These are phyloP conservation scores for Caenorhabditis macrosperma DNA, from an alignment of 2,888 invertebrate genomes.

Conservation along the genomic window DNA sequence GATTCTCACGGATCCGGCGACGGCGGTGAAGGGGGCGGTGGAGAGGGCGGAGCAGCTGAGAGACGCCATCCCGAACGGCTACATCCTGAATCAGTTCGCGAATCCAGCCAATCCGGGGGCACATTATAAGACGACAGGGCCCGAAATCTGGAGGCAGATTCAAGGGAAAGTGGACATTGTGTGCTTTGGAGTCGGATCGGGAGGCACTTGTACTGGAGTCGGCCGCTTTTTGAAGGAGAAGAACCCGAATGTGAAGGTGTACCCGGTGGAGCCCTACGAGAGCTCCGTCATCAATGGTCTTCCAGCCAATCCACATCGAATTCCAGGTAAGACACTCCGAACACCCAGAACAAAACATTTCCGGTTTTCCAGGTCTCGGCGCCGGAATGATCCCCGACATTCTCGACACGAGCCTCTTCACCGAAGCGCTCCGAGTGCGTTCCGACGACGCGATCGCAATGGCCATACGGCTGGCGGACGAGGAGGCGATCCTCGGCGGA, in stretches of 20 bases:
- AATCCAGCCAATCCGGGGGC: slow-evolving; percentile 77
- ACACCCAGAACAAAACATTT: not conserved
- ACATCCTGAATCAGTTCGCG: slow-evolving; percentile 71
- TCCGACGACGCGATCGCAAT: slow-evolving; percentile 76
- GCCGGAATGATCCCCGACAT: slow-evolving; percentile 73
- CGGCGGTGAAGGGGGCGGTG: slow-evolving; percentile 71
- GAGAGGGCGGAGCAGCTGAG: slow-evolving; percentile 68
- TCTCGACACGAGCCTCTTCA: slow-evolving; percentile 70
- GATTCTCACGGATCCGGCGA: slow-evolving; percentile 75
- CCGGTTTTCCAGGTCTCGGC: slow-evolving; percentile 73
- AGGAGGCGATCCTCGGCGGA: slow-evolving; percentile 76
- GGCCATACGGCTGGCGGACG: slow-evolving; percentile 74
- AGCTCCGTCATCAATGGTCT: slow-evolving; percentile 73
- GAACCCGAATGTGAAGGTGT: slow-evolving; percentile 72
- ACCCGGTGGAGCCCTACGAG: slow-evolving; percentile 75
- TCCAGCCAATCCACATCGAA: slow-evolving; percentile 73
- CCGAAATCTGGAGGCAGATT: slow-evolving; percentile 80
- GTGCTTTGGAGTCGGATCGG: slow-evolving; percentile 77
- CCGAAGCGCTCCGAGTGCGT: slow-evolving; percentile 69
- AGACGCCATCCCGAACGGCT: slow-evolving; percentile 69
- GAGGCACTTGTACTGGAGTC: slow-evolving; percentile 75
- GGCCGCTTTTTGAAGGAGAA: slow-evolving; percentile 74
- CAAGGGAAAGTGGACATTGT: slow-evolving; percentile 77
- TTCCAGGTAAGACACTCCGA: slow-evolving; percentile 64
- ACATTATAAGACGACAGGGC: slow-evolving; percentile 79